These are phyloP conservation scores for Drosophila greeni DNA, from an alignment of 2,888 invertebrate species.

Conservation along the genomic window DNA sequence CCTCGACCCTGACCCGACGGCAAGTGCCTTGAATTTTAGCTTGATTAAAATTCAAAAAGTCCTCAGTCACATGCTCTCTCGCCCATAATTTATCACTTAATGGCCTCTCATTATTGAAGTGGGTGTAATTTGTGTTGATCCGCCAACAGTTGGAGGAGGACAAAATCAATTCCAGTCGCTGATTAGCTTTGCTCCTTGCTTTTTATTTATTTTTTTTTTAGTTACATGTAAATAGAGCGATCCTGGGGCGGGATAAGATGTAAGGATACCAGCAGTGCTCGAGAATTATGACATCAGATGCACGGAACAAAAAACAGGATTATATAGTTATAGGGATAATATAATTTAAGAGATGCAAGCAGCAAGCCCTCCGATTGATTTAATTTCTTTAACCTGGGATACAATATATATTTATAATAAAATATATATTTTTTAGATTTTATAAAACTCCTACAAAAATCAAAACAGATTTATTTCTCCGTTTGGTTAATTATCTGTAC, in stretches of 20 bases:
- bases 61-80: slow-evolving; percentile 39
- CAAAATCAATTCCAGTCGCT: slow-evolving; percentile 44
- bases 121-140: slow-evolving; percentile 39
- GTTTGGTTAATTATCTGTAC: background rate
- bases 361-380: too few relatives aligned
- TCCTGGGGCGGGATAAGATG: slow-evolving; percentile 10
- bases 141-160: slow-evolving; percentile 1
- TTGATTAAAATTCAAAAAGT: slow-evolving; percentile 73
- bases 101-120: slow-evolving; percentile 38
- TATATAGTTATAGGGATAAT: rapidly evolving
- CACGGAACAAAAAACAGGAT: background rate
- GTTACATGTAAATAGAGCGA: slow-evolving; percentile 29
- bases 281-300: slow-evolving; percentile 20
- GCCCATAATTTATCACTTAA: slow-evolving; percentile 67
- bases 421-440: too few relatives aligned
- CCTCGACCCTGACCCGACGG: slow-evolving; percentile 45
- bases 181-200: slow-evolving; percentile 26
- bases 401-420: too few relatives aligned
- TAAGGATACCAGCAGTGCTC: slow-evolving; percentile 1
- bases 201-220: background rate
- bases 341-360: too few relatives aligned
- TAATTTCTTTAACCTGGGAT: background rate
- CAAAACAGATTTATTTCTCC: background rate
- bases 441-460: background rate
- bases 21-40: slow-evolving; percentile 63